Evolutionary conservation across 2,888 invertebrate genomes (phyloP).

Genomic region (Agrochola litura): DNA sequence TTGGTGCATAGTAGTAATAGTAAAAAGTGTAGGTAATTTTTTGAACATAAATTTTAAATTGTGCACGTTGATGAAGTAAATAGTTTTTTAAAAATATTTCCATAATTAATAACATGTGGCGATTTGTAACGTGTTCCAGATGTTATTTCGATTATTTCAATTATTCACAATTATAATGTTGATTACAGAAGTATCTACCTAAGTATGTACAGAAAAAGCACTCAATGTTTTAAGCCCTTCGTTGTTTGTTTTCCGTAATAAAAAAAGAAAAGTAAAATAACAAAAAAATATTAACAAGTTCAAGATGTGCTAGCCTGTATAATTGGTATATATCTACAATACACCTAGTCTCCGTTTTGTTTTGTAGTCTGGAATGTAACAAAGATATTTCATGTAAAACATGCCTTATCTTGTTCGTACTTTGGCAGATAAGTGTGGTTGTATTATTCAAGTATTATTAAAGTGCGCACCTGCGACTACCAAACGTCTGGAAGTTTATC

Average conservation of each 20-base stretch:
- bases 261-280: not conserved
- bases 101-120: no score
- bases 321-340: not conserved
- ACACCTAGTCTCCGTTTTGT: constrained; percentile 9
- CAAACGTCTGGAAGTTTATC: constrained; percentile 71
- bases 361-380: constrained; percentile 12
- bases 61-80: no score
- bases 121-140: not conserved
- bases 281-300: not conserved
- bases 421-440: constrained; percentile 60
- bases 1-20: no score
- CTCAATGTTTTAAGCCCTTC: not conserved
- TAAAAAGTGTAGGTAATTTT: no score
- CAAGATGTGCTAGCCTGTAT: not conserved
- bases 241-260: not conserved
- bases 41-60: no score
- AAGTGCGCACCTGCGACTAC: constrained; percentile 72
- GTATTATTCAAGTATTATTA: constrained; percentile 68
- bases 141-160: not conserved
- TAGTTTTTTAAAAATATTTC: not conserved
- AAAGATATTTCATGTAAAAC: constrained; percentile 49
- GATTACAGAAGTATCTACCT: not conserved
- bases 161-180: not conserved
- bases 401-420: constrained; percentile 63
- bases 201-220: not conserved